Percentiles rank a stretch among this genome's conserved stretches.
Conservation (phyloP, 2,888 invertebrate genomes). For the Podabrus alpinus region DNA sequence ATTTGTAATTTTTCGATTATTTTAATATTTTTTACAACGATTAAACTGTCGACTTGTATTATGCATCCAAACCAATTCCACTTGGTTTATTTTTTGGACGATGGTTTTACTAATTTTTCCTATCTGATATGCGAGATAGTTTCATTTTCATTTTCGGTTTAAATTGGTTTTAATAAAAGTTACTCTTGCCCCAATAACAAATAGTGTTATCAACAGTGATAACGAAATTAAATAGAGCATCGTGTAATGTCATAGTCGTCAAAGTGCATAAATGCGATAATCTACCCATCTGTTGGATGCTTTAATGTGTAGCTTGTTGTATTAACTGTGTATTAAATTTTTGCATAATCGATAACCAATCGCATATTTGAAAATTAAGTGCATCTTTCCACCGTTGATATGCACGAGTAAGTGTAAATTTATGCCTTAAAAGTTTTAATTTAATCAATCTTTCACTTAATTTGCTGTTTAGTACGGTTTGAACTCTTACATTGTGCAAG, state of each 20-base stretch:
- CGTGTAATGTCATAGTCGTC: conserved; percentile 1
- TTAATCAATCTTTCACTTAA: not conserved
- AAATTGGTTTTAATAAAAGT: not conserved
- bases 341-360: not conserved
- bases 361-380: not conserved
- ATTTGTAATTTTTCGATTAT: not conserved
- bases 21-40: too few species aligned
- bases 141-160: not conserved
- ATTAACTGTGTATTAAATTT: not conserved
- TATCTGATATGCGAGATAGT: not conserved
- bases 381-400: not conserved
- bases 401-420: not conserved
- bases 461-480: not conserved
- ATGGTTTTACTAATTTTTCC: not conserved
- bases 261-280: conserved; percentile 6
- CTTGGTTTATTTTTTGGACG: not conserved
- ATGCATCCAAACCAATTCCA: too few species aligned
- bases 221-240: conserved; percentile 7
- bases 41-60: too few species aligned
- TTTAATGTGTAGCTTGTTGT: not conserved
- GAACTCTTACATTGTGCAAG: not conserved
- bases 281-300: not conserved
- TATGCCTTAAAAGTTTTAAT: not conserved
- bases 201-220: conserved; percentile 11
- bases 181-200: not conserved